Conservation (phyloP, 2,888 invertebrate genomes). For the Caenorhabditis sp. region DNA sequence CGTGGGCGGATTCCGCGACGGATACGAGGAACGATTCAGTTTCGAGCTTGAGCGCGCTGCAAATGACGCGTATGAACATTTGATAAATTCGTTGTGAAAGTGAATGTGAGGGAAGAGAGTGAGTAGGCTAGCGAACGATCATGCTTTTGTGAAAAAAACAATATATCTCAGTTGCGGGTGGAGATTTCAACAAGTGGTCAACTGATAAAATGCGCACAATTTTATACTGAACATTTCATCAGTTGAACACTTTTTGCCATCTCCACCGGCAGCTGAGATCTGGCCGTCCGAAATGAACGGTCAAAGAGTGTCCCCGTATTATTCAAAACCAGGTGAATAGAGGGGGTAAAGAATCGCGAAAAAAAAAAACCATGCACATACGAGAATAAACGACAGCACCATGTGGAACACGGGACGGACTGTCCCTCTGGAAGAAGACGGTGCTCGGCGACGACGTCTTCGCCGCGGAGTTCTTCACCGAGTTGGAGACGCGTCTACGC, state of each 20-base stretch:
- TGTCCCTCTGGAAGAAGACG: constrained; percentile 60
- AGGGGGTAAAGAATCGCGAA: not conserved
- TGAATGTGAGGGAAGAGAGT: not conserved
- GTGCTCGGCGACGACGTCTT: constrained; percentile 1
- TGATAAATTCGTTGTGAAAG: not conserved
- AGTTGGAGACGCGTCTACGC: constrained; percentile 33
- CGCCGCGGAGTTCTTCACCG: constrained; percentile 3
- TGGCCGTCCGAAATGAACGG: too few species aligned
- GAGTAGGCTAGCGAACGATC: not conserved
- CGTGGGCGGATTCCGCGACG: constrained; percentile 39
- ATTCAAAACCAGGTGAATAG: too few species aligned
- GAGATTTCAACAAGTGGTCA: too few species aligned
- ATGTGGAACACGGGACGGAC: constrained; percentile 65
- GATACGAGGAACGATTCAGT: constrained; percentile 53
- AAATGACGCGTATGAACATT: constrained; percentile 14
- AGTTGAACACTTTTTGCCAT: too few species aligned
- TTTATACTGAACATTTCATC: too few species aligned
- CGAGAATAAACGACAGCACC: constrained; percentile 44
- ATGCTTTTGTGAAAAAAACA: too few species aligned
- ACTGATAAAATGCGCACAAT: too few species aligned
- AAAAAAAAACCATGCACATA: constrained; percentile 42
- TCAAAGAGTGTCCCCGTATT: too few species aligned
- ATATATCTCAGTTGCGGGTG: too few species aligned
- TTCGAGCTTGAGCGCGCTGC: constrained; percentile 53
- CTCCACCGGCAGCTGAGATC: too few species aligned